Evolutionary conservation across 2,113 vertebrate genomes (phyloP).

Genomic region (Malaclemys terrapin): DNA sequence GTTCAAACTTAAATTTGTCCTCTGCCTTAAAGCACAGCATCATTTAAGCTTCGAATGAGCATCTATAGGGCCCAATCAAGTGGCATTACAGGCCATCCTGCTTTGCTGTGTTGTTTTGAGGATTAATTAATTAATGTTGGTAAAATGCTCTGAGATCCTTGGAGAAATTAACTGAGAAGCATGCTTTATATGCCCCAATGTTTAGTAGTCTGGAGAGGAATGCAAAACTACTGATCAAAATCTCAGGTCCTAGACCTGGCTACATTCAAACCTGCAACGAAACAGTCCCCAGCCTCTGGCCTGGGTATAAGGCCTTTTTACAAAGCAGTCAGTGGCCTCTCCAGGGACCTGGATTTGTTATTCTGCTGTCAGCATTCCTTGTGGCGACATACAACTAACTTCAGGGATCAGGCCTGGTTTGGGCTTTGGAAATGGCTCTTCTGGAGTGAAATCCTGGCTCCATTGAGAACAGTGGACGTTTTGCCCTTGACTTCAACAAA

Average conservation of each 20-base stretch:
- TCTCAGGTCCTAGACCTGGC: not conserved
- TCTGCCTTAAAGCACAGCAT: not conserved
- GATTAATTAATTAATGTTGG: not conserved
- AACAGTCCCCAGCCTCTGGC: fast-evolving
- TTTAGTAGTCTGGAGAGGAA: not conserved
- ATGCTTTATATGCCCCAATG: not conserved
- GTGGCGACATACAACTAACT: not conserved
- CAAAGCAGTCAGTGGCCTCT: not conserved
- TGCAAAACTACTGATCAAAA: not conserved
- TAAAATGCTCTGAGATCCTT: not conserved
- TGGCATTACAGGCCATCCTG: fast-evolving
- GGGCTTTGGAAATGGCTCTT: not conserved
- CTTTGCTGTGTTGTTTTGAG: not conserved
- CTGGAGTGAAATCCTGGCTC: not conserved
- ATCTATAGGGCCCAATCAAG: not conserved
- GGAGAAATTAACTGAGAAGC: not conserved
- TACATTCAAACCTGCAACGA: fast-evolving
- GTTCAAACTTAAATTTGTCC: fast-evolving
- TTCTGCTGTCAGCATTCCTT: not conserved
- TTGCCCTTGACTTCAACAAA: not conserved
- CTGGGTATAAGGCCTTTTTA: not conserved
- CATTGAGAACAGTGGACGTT: not conserved
- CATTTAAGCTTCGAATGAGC: not conserved
- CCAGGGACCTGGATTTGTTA: fast-evolving
- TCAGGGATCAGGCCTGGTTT: not conserved